These are phyloP conservation scores for Spea bombifrons DNA, from an alignment of 2,113 vertebrate species.

Conservation along the genomic window DNA sequence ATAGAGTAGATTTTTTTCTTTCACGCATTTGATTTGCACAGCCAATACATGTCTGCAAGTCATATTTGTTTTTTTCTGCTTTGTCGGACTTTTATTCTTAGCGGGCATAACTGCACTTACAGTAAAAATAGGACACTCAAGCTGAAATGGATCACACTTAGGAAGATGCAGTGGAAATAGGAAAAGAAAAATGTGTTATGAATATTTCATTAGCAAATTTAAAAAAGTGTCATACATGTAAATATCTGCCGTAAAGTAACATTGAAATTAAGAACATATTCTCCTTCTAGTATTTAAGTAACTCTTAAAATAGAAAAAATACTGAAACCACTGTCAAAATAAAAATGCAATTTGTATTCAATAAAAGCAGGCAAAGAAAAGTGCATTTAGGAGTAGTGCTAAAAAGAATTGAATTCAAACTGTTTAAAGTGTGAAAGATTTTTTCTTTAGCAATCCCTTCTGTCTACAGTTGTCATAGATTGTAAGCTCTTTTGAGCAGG, in stretches of 20 bases:
- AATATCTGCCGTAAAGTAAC: constrained; percentile 11
- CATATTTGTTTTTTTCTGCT: background rate
- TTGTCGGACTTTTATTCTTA: background rate
- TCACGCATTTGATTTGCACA: background rate
- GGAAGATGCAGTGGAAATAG: background rate
- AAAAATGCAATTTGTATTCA: constrained; percentile 22
- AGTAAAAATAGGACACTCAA: background rate
- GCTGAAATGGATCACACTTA: background rate
- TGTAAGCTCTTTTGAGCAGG: too few relatives aligned
- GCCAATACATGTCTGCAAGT: background rate
- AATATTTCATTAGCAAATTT: constrained; percentile 8
- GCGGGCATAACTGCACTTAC: background rate
- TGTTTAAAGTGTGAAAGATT: constrained; percentile 12
- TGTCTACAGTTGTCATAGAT: constrained; percentile 12
- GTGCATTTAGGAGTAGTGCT: constrained; percentile 24
- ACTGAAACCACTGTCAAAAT: constrained; percentile 5
- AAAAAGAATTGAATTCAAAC: constrained; percentile 33
- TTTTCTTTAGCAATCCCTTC: constrained; percentile 1
- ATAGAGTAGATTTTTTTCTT: too few relatives aligned
- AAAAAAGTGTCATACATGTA: constrained; percentile 3
- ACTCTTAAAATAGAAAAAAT: constrained; percentile 6
- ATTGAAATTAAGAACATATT: constrained; percentile 9
- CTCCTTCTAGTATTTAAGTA: constrained; percentile 6
- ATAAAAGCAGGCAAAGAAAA: constrained; percentile 6
- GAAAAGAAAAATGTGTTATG: background rate